phyloP scores from a whole-genome alignment of 2,888 invertebrate species.

The Apotomis turbidana region DNA sequence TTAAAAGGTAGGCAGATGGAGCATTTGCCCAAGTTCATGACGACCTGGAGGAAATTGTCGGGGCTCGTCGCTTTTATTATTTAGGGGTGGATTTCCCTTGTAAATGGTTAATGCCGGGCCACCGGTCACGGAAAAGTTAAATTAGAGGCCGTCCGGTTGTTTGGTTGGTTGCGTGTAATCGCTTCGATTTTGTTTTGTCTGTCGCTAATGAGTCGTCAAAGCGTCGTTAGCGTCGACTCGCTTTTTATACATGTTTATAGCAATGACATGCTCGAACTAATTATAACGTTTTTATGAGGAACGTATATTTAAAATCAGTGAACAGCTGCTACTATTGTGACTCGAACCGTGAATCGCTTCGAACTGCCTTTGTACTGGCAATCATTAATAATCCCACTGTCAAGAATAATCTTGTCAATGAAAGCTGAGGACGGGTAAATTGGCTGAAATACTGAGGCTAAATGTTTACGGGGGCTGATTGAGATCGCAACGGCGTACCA shows the following conservation, averaged over 20 bases:
- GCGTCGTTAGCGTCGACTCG: constrained; percentile 46
- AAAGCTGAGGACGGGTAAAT: constrained; percentile 26
- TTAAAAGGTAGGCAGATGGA: constrained; percentile 64
- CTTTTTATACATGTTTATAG: constrained; percentile 25
- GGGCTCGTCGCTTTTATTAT: constrained; percentile 70
- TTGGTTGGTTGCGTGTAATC: constrained; percentile 63
- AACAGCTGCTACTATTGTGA: not conserved
- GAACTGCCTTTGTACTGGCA: constrained; percentile 7
- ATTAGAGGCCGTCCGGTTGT: constrained; percentile 63
- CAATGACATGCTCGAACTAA: constrained; percentile 43
- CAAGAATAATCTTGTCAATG: constrained; percentile 33
- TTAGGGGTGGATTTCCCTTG: constrained; percentile 72
- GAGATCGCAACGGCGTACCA: constrained; percentile 60
- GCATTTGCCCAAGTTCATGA: constrained; percentile 50
- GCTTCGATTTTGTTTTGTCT: constrained; percentile 61
- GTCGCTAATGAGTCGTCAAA: constrained; percentile 53
- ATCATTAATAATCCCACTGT: constrained; percentile 30
- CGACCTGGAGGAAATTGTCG: constrained; percentile 65
- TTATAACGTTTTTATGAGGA: constrained; percentile 1
- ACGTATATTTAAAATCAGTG: not conserved
- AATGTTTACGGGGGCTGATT: constrained; percentile 55
- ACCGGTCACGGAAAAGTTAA: constrained; percentile 74
- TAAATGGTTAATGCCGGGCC: constrained; percentile 68
- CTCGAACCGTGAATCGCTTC: not conserved
- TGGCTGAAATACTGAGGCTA: constrained; percentile 44